Percentiles rank a stretch among this genome's conserved stretches.
Evolutionary conservation across 2,113 vertebrate species (phyloP).

Genomic region (Verasper variegatus): DNA sequence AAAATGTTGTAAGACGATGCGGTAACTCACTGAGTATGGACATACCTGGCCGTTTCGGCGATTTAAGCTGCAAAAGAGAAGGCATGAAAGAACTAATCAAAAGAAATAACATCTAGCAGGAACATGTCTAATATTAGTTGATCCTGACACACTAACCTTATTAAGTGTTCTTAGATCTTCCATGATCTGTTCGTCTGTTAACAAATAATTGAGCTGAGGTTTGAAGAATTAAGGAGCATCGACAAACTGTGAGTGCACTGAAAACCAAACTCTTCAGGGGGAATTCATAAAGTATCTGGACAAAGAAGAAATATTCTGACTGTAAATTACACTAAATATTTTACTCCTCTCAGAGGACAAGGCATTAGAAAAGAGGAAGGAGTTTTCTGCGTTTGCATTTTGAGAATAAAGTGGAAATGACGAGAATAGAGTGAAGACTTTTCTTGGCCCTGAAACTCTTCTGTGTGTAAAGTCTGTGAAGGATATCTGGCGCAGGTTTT

Average conservation of each 20-base stretch:
- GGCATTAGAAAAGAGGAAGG: too few species aligned
- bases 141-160: slow-evolving; percentile 82
- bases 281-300: not conserved
- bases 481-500: slow-evolving; percentile 99
- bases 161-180: slow-evolving; percentile 96
- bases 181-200: slow-evolving; percentile 98
- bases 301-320: not conserved
- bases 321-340: not conserved
- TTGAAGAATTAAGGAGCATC: slow-evolving; percentile 84
- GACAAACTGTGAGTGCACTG: too few species aligned
- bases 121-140: not conserved
- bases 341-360: not conserved
- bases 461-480: slow-evolving; percentile 53
- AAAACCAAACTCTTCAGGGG: not conserved
- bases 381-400: too few species aligned
- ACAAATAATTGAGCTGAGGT: slow-evolving; percentile 98
- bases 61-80: slow-evolving; percentile 88
- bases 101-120: not conserved
- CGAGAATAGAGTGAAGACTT: too few species aligned
- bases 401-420: too few species aligned
- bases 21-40: slow-evolving; percentile 8
- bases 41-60: slow-evolving; percentile 97
- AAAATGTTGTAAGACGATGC: not conserved
- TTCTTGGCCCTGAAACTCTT: too few species aligned
- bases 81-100: not conserved